Base-by-base conservation (phyloP, 2,113 vertebrate genomes). In the Orientallactaga bullata region DNA sequence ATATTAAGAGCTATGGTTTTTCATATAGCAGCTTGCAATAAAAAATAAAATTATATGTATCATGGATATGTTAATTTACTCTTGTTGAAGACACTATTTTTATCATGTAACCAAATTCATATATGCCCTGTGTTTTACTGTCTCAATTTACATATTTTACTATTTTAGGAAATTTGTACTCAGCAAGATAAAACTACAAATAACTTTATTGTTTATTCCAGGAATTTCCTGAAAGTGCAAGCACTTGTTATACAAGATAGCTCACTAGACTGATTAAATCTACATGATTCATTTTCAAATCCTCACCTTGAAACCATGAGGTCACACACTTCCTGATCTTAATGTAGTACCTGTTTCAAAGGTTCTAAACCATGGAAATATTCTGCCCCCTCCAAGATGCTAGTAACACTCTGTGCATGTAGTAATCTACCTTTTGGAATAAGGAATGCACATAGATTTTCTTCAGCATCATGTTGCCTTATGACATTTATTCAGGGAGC, bases 1-100 rank as follows among this genome's bases (percentile, higher is more conserved):
- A 85, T 89, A 82, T 92, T 76, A 66, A 82, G 47, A 88, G 69
- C 11, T 82, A 47, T 61, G 35, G 2, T 78, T 89, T 94, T 94
- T 37, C 7, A 78, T 20, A 66, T 23, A 37, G 51, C 55, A 58
- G 26, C 24, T 83, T 89, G 32, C 16, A 84, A 47, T 79, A 26
- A 51, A 76, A 76, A 71, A n/a, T 68, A 63, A 89, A 77, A 90
- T 72, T 20, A 6, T 35, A 37, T 18, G 13, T 47, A 63, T 74
- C 12, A 39, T 35, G 9, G 3, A 24, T 81, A 55, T 72, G 37
- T 71, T 76, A 66, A 18, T 60, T 90, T 51, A 8, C 30, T 87
- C 5, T 30, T 65, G 21, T 18, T 71, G 10, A 16, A 23, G n/a
- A 76, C n/a, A 74, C 37, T 85, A 20, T 89, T 96, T 94, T 81